phyloP scores from a whole-genome alignment of 2,888 invertebrate genomes.

The Anagyrus pseudococci region DNA sequence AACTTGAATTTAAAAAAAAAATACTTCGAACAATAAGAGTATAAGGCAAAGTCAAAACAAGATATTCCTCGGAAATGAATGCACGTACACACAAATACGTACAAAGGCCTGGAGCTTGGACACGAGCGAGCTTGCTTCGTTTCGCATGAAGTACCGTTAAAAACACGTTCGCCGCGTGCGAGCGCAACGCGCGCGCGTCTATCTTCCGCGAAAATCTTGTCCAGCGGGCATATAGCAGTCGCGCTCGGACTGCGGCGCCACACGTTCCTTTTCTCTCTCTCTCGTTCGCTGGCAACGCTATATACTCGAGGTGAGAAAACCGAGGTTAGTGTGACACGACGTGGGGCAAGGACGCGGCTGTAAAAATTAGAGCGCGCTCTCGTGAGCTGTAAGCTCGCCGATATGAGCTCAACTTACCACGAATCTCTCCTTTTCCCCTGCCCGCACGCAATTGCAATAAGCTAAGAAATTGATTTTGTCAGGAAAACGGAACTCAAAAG shows the following conservation, averaged over 20 bases:
- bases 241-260: neutral
- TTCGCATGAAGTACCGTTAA: neutral
- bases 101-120: too few relatives aligned
- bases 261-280: neutral
- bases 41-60: too few relatives aligned
- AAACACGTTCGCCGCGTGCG: constrained; percentile 10
- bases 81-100: too few relatives aligned
- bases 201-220: neutral
- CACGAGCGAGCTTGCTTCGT: constrained; percentile 1
- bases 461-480: too few relatives aligned
- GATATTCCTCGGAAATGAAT: too few relatives aligned
- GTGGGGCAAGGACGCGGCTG: constrained; percentile 45
- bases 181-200: constrained; percentile 1
- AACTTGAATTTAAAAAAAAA: too few relatives aligned
- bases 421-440: too few relatives aligned
- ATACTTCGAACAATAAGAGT: too few relatives aligned
- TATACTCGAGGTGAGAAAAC: neutral
- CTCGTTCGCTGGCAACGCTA: neutral
- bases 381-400: neutral
- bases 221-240: neutral
- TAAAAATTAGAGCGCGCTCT: constrained; percentile 45
- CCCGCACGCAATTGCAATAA: constrained; percentile 10
- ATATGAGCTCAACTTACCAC: neutral
- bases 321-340: constrained; percentile 44
- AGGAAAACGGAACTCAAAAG: neutral